A percentile compares a stretch with the other conserved stretches of the same genome.
phyloP scores from a whole-genome alignment of 2,797 vertebrate genomes.

The Thamnophis elegans region DNA sequence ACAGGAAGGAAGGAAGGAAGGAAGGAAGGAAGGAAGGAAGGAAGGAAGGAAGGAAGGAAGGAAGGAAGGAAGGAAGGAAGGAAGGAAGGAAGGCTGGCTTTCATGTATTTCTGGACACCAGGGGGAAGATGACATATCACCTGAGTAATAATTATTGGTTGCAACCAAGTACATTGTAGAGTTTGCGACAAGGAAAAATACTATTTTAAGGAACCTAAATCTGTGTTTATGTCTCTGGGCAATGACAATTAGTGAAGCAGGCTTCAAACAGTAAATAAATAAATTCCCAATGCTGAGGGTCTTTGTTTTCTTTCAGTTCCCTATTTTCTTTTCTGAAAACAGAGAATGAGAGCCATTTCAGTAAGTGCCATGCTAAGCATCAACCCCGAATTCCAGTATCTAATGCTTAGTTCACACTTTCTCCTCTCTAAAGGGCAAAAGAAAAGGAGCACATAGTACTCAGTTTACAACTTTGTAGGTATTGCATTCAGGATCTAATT shows the following conservation, averaged over 20 bases:
- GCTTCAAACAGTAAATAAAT: conserved; percentile 1
- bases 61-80: not conserved
- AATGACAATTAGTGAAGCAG: conserved; percentile 1
- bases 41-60: not conserved
- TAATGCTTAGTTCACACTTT: conserved; percentile 2
- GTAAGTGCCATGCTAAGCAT: not conserved
- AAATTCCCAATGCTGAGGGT: not conserved
- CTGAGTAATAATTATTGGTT: conserved; percentile 2
- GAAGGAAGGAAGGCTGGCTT: too few species aligned
- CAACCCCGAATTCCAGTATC: not conserved
- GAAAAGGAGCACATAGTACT: conserved; percentile 44
- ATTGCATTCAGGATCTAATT: not conserved
- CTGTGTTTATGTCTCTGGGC: conserved; percentile 6
- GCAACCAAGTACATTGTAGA: not conserved
- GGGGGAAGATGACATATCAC: not conserved
- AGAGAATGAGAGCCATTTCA: conserved; percentile 4
- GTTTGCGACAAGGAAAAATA: not conserved
- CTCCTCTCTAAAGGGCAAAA: conserved; percentile 38
- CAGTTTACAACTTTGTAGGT: conserved; percentile 55
- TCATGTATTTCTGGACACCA: not conserved
- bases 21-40: too few species aligned
- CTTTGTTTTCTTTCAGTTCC: not conserved
- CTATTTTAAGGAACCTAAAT: not conserved
- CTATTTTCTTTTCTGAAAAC: not conserved
- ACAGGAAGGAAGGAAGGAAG: too few species aligned